phyloP scores from a whole-genome alignment of 2,113 vertebrate species.

The Naja naja region DNA sequence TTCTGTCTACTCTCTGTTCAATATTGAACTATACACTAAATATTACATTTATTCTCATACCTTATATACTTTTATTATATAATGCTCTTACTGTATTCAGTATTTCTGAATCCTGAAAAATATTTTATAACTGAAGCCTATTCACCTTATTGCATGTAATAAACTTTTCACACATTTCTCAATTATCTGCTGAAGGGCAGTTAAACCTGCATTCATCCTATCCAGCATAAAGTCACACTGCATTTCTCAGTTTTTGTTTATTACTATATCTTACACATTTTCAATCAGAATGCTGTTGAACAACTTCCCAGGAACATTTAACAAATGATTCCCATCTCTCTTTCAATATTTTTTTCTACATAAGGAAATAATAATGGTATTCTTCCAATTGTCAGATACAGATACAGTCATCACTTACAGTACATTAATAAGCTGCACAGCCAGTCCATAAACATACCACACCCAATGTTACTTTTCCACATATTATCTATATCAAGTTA shows the following conservation, averaged over 20 bases:
- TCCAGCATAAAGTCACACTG: neutral
- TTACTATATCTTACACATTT: neutral
- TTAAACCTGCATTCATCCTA: neutral
- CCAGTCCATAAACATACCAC: neutral
- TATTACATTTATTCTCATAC: neutral
- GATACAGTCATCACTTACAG: neutral
- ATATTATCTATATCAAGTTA: neutral
- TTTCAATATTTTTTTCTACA: neutral
- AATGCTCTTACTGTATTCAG: neutral
- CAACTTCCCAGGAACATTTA: neutral
- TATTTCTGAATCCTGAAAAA: neutral
- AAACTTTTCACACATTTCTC: neutral
- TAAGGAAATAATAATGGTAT: neutral
- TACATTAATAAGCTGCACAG: neutral
- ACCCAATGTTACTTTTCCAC: neutral
- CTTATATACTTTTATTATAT: neutral
- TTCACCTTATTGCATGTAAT: neutral
- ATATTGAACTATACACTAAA: neutral
- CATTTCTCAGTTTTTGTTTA: neutral
- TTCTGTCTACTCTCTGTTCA: too few relatives aligned
- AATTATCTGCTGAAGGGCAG: neutral
- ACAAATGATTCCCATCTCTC: neutral
- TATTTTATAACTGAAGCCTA: neutral
- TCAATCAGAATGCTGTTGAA: neutral
- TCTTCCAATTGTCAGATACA: neutral